Conservation (phyloP, 2,888 invertebrate genomes). For the Flexamia atlantica region DNA sequence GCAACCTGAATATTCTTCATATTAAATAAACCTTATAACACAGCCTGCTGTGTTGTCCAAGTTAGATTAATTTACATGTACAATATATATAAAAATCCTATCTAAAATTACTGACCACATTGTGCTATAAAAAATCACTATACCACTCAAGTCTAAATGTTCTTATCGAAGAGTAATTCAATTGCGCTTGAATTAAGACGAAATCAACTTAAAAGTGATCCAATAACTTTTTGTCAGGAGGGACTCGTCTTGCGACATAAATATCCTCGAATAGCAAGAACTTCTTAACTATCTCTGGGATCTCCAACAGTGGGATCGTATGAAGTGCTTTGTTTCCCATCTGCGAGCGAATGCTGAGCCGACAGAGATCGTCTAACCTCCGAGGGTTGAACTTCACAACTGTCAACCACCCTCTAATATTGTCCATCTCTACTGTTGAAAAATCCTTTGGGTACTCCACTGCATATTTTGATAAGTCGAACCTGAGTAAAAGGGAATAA, state of each 20-base stretch:
- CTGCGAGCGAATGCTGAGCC: constrained; percentile 62
- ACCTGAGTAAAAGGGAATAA: too few relatives aligned
- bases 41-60: too few relatives aligned
- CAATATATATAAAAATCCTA: too few relatives aligned
- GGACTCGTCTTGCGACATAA: not conserved
- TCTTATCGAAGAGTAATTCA: too few relatives aligned
- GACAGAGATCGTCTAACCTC: constrained; percentile 63
- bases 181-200: too few relatives aligned
- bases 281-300: not conserved
- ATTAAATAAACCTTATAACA: too few relatives aligned
- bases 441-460: constrained; percentile 60
- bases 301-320: not conserved
- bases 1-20: too few relatives aligned
- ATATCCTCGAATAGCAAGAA: constrained; percentile 13
- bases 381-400: constrained; percentile 62
- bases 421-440: constrained; percentile 64
- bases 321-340: constrained; percentile 14
- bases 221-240: not conserved
- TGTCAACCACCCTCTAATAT: constrained; percentile 67
- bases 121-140: too few relatives aligned
- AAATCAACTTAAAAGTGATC: too few relatives aligned
- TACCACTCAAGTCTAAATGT: too few relatives aligned
- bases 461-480: constrained; percentile 68
- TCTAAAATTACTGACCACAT: too few relatives aligned
- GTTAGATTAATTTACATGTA: too few relatives aligned